Conservation (phyloP, 2,113 vertebrate genomes). For the Corythoichthys intestinalis region DNA sequence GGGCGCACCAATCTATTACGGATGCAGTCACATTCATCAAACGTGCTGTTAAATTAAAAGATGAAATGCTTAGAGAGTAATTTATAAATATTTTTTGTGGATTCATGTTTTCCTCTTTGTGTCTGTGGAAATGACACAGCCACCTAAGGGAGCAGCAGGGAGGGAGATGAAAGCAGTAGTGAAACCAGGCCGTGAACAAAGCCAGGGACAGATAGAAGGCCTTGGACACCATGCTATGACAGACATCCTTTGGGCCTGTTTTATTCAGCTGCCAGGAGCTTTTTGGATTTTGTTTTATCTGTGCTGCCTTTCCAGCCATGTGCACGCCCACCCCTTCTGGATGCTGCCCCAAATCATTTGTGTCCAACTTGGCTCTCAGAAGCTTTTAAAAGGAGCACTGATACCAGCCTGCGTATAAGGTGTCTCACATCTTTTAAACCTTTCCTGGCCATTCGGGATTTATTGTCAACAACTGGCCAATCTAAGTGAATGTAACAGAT, state of each 20-base stretch:
- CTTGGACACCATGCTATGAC: constrained; percentile 61
- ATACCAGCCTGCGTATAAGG: constrained; percentile 45
- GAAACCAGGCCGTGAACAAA: constrained; percentile 66
- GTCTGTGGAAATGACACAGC: constrained; percentile 52
- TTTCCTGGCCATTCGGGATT: constrained; percentile 22
- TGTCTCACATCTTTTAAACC: constrained; percentile 41
- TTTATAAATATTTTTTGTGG: constrained; percentile 46
- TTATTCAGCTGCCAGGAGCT: constrained; percentile 69
- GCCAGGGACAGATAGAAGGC: constrained; percentile 47
- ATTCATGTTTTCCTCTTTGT: constrained; percentile 54
- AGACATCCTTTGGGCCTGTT: constrained; percentile 62
- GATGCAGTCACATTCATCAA: constrained; percentile 34
- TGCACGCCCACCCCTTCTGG: constrained; percentile 54
- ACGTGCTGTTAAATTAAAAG: constrained; percentile 33
- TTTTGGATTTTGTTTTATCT: constrained; percentile 70
- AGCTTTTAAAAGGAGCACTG: constrained; percentile 48
- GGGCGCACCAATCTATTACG: constrained; percentile 14
- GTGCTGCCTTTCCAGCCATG: constrained; percentile 57
- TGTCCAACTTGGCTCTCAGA: constrained; percentile 61
- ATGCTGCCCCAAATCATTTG: constrained; percentile 61
- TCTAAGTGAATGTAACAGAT: not conserved
- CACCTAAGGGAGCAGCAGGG: constrained; percentile 43
- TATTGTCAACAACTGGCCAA: not conserved
- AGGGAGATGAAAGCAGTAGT: constrained; percentile 56
- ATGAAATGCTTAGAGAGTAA: constrained; percentile 44